Evolutionary conservation across 2,797 vertebrate species (phyloP).

Genomic region (Chromis chromis): DNA sequence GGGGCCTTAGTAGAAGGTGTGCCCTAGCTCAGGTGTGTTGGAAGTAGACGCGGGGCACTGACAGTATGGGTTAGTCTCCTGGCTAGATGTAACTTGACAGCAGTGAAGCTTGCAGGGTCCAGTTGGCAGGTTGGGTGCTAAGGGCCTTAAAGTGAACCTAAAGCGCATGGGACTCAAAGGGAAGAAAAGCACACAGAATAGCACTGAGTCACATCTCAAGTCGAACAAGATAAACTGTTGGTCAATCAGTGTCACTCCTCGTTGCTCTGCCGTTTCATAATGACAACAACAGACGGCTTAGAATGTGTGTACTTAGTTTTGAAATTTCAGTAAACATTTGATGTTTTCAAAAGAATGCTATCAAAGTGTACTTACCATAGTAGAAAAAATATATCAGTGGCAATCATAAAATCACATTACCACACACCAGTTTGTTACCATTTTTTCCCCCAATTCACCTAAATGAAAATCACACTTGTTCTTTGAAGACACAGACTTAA

Average conservation of each 20-base stretch:
- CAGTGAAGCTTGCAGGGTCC: slow-evolving; percentile 72
- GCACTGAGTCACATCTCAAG: slow-evolving; percentile 79
- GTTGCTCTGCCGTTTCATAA: slow-evolving; percentile 48
- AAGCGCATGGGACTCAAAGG: slow-evolving; percentile 63
- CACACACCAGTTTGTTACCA: background rate
- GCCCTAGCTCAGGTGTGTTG: slow-evolving; percentile 84
- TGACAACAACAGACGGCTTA: slow-evolving; percentile 53
- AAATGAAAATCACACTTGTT: slow-evolving; percentile 42
- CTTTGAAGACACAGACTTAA: slow-evolving; percentile 39
- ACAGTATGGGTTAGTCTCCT: slow-evolving; percentile 80
- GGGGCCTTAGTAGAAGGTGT: slow-evolving; percentile 75
- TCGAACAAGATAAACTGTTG: slow-evolving; percentile 71
- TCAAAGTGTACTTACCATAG: slow-evolving; percentile 8
- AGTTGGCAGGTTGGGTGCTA: slow-evolving; percentile 74
- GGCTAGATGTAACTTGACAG: slow-evolving; percentile 83
- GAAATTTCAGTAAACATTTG: slow-evolving; percentile 21
- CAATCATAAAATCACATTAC: slow-evolving; percentile 23
- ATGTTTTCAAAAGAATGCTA: slow-evolving; percentile 8
- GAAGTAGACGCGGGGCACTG: slow-evolving; percentile 76
- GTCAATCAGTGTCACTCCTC: slow-evolving; percentile 74
- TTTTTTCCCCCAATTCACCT: background rate
- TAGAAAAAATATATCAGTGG: background rate
- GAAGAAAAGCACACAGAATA: slow-evolving; percentile 53
- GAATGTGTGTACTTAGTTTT: slow-evolving; percentile 24
- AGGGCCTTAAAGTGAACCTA: slow-evolving; percentile 75